Percentiles rank a stretch among this genome's conserved stretches.
Evolutionary conservation across 1,140 invertebrate genomes (phyloP).

Genomic region (Brachionus rubens): DNA sequence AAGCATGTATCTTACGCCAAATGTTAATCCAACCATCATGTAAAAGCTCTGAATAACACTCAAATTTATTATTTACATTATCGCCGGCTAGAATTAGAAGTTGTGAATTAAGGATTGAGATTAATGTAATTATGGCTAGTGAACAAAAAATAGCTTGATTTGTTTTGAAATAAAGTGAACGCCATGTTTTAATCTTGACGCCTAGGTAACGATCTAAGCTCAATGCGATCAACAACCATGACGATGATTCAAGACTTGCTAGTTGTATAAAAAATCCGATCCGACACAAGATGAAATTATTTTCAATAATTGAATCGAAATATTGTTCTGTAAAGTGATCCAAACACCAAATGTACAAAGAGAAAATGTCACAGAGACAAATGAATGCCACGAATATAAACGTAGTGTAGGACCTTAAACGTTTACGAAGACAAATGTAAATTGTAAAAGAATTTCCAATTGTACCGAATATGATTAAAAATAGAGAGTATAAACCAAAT

Average conservation of each 20-base stretch:
- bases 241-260: neutral
- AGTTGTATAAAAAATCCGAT: slow-evolving; percentile 1
- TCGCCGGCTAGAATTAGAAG: slow-evolving; percentile 1
- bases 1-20: slow-evolving; percentile 10
- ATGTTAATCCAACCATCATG: neutral
- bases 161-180: slow-evolving; percentile 17
- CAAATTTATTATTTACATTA: neutral
- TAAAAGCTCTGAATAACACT: neutral
- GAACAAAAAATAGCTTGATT: slow-evolving; percentile 17
- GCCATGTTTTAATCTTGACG: slow-evolving; percentile 12
- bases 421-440: neutral
- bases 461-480: neutral
- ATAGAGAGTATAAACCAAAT: neutral
- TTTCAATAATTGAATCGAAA: neutral
- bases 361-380: neutral
- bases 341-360: slow-evolving; percentile 10
- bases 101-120: slow-evolving; percentile 1
- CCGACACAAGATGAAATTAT: neutral
- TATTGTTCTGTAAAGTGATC: slow-evolving; percentile 10
- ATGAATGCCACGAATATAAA: slow-evolving; percentile 21
- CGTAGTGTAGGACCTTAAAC: neutral
- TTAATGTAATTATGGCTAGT: neutral
- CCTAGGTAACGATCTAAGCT: slow-evolving; percentile 20
- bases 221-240: neutral
- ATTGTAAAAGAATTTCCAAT: neutral